Evolutionary conservation across 2,888 invertebrate genomes (phyloP), one percentile per base, ranked within the genome.

Genomic region (Corythucha ciliata): DNA sequence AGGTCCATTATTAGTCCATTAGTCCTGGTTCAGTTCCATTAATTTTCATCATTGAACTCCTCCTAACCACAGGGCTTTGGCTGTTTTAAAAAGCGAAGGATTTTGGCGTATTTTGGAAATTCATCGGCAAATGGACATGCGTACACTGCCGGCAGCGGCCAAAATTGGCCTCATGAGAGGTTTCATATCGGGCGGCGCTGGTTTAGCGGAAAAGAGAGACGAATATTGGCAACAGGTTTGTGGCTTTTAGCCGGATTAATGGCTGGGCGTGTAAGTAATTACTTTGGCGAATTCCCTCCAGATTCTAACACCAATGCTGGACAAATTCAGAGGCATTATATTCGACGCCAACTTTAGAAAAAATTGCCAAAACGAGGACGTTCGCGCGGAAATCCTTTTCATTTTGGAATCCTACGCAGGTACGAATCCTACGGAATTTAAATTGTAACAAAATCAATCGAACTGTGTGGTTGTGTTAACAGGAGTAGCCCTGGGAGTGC

Each of bases 401-500:
- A 75, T 86, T 27, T 68, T 90, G 1, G 88, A 90, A 65, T 80
- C 80, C 52, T 78, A 82, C 55, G 78, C 80, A 45, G 75, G 75
- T 71, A 61, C 62, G 60, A 54, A 52, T 54, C 47, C 34, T 27
- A 8, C n/a, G 29, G 10, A 29, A 8, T 29, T 10, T 29, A 10
- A 29, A 29, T 8, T 29, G 29, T 10, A 29, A 29, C 33, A 42
- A 10, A 8, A 14, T 24, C 6, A 20, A 7, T 45, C n/a, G 7
- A 10, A 8, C 8, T 16, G 14, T 27, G 18, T 25, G 8, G 21
- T 22, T 21, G 18, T 50, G 16, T 51, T 62, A 56, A 33, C 60
- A 63, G 85, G 85, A 21, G 74, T 81, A 53, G 77, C 78, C 1
- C 78, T 79, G 63, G 84, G 83, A 1, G 69, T 74, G 3, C 70